Percentiles rank a stretch among this genome's conserved stretches.
Conservation (phyloP, 2,888 invertebrate genomes). For the Pseudococcus viburni region DNA sequence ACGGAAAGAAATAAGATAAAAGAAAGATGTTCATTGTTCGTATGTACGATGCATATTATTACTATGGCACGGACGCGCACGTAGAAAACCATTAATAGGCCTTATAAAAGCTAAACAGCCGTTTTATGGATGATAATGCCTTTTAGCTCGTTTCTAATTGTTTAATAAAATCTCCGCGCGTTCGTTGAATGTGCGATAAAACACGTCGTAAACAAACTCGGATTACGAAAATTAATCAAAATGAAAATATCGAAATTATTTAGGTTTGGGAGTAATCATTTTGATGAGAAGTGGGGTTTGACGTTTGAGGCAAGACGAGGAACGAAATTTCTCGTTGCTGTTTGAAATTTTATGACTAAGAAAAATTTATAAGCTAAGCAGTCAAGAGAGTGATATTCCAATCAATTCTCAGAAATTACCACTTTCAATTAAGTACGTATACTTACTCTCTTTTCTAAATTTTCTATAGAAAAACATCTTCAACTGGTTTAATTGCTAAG, state of each 20-base stretch:
- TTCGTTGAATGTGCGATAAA: neutral
- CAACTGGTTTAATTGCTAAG: too few species aligned
- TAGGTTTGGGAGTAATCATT: too few species aligned
- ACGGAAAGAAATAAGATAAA: neutral
- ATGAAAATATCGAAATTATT: neutral
- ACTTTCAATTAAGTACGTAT: too few species aligned
- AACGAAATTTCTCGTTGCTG: too few species aligned
- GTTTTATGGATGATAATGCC: constrained; percentile 52
- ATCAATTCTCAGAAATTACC: too few species aligned
- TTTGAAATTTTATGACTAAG: too few species aligned
- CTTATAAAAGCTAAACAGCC: constrained; percentile 39
- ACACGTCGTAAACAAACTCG: neutral
- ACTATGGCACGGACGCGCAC: neutral
- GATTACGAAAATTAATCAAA: constrained; percentile 3
- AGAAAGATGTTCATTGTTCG: constrained; percentile 51
- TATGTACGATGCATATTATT: constrained; percentile 24
- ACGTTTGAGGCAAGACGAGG: too few species aligned
- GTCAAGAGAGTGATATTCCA: too few species aligned
- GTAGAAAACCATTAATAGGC: constrained; percentile 16
- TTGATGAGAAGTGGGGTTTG: too few species aligned
- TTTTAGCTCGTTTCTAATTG: constrained; percentile 9
- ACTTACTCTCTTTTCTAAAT: too few species aligned
- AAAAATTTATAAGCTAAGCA: too few species aligned
- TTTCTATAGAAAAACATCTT: too few species aligned
- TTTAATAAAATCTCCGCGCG: neutral